These are phyloP conservation scores for Melanotaenia maccullochi DNA, from an alignment of 2,797 vertebrate genomes.

Conservation along the genomic window DNA sequence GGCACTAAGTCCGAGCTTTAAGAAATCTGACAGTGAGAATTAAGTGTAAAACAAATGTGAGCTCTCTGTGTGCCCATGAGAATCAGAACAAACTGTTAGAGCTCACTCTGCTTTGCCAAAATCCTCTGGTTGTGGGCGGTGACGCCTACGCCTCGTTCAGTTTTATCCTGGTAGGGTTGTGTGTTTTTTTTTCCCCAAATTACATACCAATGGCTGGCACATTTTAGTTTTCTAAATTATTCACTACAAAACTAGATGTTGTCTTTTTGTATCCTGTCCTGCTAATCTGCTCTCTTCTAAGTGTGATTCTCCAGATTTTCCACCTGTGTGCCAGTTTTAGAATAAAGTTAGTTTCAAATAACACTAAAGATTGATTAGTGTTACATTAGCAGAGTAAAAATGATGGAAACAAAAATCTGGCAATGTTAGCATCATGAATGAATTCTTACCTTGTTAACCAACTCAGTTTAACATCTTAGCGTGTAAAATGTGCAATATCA, in stretches of 20 bases:
- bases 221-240: conserved; percentile 60
- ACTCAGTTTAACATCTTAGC: not conserved
- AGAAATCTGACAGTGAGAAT: conserved; percentile 47
- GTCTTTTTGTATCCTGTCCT: conserved; percentile 28
- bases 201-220: conserved; percentile 62
- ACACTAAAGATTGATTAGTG: not conserved
- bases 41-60: conserved; percentile 64
- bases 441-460: not conserved
- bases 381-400: not conserved
- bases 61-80: conserved; percentile 54
- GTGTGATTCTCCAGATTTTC: conserved; percentile 18
- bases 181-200: conserved; percentile 46
- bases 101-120: conserved; percentile 59
- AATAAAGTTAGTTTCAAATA: not conserved
- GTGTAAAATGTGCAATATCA: not conserved
- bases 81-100: conserved; percentile 71
- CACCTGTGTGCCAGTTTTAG: conserved; percentile 19
- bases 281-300: conserved; percentile 26
- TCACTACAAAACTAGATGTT: conserved; percentile 37
- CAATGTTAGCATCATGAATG: not conserved
- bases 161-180: conserved; percentile 64
- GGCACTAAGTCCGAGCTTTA: conserved; percentile 25
- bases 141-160: conserved; percentile 67
- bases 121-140: conserved; percentile 66
- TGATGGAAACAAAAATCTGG: not conserved